Evolutionary conservation across 92 coral and sea anemone genomes (phyloP), one percentile per base, ranked within the genome.

Genomic region (Palythoa grandiflora): DNA sequence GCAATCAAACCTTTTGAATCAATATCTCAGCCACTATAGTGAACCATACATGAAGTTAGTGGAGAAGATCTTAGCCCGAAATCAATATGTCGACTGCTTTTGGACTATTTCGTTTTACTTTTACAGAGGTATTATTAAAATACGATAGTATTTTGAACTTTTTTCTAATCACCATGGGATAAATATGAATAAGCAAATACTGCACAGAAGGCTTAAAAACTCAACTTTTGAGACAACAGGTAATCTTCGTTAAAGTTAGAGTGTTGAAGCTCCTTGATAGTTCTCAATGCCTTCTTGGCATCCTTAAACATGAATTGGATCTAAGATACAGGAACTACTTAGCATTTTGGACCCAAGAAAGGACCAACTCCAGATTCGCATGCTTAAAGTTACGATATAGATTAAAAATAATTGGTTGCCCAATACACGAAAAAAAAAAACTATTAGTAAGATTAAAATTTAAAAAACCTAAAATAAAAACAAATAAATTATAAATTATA

Each of bases 151-250:
- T 59, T 59, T 59, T 59, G 66, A 59, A 59, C 66, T 59, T 12
- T 59, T 59, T 59, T 59, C 66, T 59, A 12, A 59, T 59, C 66
- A 59, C 66, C 66, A 59, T 59, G 28, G 66, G 66, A 59, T 59
- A 14, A 59, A 59, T 59, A 59, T 59, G 66, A 59, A 59, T 59
- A 59, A 59, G 66, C 66, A 59, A 59, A 59, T 59, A 59, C 66
- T 59, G 66, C 66, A 59, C 66, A 59, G 66, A 59, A 59, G 66
- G 66, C 66, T 59, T 5, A 59, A 59, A 59, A 59, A 59, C 66
- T 54, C 60, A 54, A 54, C 9, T 59, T 59, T 59, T 59, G 66
- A 59, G 19, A 59, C 66, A 59, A 59, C 66, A 59, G 66, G 66
- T 59, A 59, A 59, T 12, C 66, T 12, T 19, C 66, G 66, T 59